Evolutionary conservation across 1,140 invertebrate genomes (phyloP), one percentile per base, ranked within the genome.

Genomic region (Dufourea novaeangliae): DNA sequence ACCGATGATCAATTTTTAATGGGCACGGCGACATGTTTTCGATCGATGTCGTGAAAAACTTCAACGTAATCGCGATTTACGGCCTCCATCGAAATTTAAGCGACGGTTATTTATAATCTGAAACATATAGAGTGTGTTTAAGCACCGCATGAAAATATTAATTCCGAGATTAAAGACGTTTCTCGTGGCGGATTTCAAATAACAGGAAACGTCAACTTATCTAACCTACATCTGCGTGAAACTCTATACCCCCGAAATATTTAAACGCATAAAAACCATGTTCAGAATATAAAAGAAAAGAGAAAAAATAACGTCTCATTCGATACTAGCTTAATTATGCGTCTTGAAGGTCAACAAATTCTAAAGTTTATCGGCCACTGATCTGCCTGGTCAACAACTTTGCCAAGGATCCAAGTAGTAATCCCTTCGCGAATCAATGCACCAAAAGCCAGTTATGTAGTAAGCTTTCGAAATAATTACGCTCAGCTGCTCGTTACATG

Each of bases 391-490:
- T 17, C 17, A 34, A 34, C 20, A 20, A 10, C 22, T 22, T 37
- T 7, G 2, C 17, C n/a, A 59, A n/a, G 20, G 25, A 34, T 37
- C 32, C 20, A 10, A 7, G 29, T 20, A 29, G 39, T 62, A 62
- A 62, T 62, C n/a, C 59, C 59, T 39, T 25, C 34, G 34, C 59
- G 1, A 62, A 62, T 67, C 29, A 25, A 8, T 34, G 56, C 22
- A 20, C 3, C 34, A 6, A 39, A n/a, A n/a, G n/a, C n/a, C n/a
- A n/a, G n/a, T n/a, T n/a, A n/a, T n/a, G 62, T 22, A 76, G 29
- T 69, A 69, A 79, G 57, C 52, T 57, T 14, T 63, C 29, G 37
- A 56, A 57, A n/a, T 80, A 64, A 80, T 70, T 69, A 76, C 59
- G 8, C 17, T 6, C 8, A 32, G 57, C 17, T 37, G 2, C 57